Evolutionary conservation across 2,797 vertebrate species (phyloP), one percentile per base, ranked within the genome.

Genomic region (Cuniculus paca): DNA sequence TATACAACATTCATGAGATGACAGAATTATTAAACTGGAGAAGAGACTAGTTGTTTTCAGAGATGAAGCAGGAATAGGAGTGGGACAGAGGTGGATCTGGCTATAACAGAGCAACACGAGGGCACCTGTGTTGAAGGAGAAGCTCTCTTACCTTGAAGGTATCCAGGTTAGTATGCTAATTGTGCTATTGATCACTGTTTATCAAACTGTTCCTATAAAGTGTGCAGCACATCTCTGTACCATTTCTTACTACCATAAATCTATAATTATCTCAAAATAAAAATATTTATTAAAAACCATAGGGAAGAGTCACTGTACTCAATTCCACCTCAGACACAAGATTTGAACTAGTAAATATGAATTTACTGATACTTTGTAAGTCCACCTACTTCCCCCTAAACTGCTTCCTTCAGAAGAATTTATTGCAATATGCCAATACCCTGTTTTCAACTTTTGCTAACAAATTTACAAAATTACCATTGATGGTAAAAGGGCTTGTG

Each of bases 241-340:
- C 22, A 84, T 50, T 82, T 86, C 28, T 88, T n/a, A 39, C 10
- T 56, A 68, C 22, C 90, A 5, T 34, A 77, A 95, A 80, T 17
- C 19, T 42, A 34, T 2, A 50, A 48, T 79, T 94, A 87, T 83
- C 60, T 93, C 16, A 89, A 86, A 79, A 24, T 39, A 74, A 52
- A 94, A 90, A 48, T 13, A 42, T 31, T 56, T 39, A 91, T 83
- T 90, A 85, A 90, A 95, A 92, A 92, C 24, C 26, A 70, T 50
- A 34, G 86, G 6, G 20, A 86, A 89, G 24, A 92, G 81, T 70
- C 45, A n/a, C 3, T 8, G 52, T 63, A 90, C 93, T 91, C 13
- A 70, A 50, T 93, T 90, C 17, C 7, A 82, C 58, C 26, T 91
- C 50, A 82, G 48, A 48, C 39, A 17, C 6, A 83, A 36, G 26